phyloP scores from a whole-genome alignment of 1,140 invertebrate genomes.

The Drosophila pseudoobscura region DNA sequence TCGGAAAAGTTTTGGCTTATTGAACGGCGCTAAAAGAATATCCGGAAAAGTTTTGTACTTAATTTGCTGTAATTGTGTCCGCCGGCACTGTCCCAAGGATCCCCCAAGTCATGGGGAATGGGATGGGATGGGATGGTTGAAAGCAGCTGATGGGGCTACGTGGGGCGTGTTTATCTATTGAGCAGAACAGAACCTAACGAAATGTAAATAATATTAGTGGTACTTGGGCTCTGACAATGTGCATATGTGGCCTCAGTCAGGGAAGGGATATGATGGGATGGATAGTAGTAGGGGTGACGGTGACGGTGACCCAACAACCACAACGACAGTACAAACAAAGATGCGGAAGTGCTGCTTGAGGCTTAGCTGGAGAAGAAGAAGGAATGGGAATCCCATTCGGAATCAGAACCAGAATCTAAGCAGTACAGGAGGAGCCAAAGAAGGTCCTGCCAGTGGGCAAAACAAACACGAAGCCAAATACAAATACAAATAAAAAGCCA shows the following conservation, averaged over 20 bases:
- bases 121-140: constrained; percentile 6
- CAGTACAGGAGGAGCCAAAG: neutral
- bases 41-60: constrained; percentile 61
- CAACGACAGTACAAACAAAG: constrained; percentile 58
- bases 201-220: constrained; percentile 81
- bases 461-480: constrained; percentile 69
- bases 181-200: constrained; percentile 70
- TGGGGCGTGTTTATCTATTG: constrained; percentile 48
- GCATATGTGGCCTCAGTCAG: constrained; percentile 66
- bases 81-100: constrained; percentile 19
- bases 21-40: constrained; percentile 50
- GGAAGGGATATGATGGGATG: neutral
- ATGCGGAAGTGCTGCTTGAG: constrained; percentile 72
- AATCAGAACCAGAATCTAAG: constrained; percentile 1
- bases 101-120: constrained; percentile 1
- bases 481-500: constrained; percentile 73
- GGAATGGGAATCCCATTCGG: neutral
- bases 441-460: constrained; percentile 68
- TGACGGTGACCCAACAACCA: constrained; percentile 34
- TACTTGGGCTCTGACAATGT: constrained; percentile 78
- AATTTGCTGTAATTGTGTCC: constrained; percentile 75
- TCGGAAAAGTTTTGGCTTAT: constrained; percentile 46
- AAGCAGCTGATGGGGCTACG: constrained; percentile 5
- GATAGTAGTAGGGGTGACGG: constrained; percentile 4
- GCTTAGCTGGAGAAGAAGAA: constrained; percentile 17